Evolutionary conservation across 2,888 invertebrate species (phyloP), one percentile per base, ranked within the genome.

Genomic region (Ferdinandea cuprea): DNA sequence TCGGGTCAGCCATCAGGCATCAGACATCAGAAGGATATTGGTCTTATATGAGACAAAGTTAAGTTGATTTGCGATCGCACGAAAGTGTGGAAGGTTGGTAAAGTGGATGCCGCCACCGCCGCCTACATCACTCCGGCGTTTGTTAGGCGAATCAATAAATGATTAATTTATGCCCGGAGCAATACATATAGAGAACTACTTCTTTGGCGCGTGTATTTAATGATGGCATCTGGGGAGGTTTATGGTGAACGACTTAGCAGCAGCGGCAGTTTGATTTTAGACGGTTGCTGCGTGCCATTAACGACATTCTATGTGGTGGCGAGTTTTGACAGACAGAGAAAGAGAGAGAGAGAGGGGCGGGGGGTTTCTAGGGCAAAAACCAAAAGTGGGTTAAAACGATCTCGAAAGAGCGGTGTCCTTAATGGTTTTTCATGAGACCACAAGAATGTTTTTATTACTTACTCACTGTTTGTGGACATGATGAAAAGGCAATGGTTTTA

Each of bases 31-130:
- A 59, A 40, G 77, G 54, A 81, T 71, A 81, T 81, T 48, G 71
- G 77, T 77, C 71, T 77, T 61, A 77, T 61, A 77, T 54, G 81
- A 77, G 77, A 59, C 65, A 77, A 81, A 72, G 54, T 77, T 72
- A 71, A 77, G 52, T 81, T 81, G 81, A 81, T 81, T 81, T 81
- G 71, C 66, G 65, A 71, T 77, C 66, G 58, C 59, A 65, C 32
- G 28, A 17, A 65, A 69, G n/a, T 40, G 9, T 9, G 17, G 37
- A 17, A 17, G 8, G 32, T 17, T 8, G 46, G 2, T 7, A n/a
- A n/a, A 15, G 8, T 25, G n/a, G 25, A 25, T 25, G 25, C 25
- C 42, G 17, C 8, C 44, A 30, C 6, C 30, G 25, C 25, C 42
- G 17, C 8, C 44, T 17, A 7, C 30, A 46, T 56, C 63, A 35